phyloP scores from a whole-genome alignment of 2,797 vertebrate species.

The Tokudaia tokunoshimensis region DNA sequence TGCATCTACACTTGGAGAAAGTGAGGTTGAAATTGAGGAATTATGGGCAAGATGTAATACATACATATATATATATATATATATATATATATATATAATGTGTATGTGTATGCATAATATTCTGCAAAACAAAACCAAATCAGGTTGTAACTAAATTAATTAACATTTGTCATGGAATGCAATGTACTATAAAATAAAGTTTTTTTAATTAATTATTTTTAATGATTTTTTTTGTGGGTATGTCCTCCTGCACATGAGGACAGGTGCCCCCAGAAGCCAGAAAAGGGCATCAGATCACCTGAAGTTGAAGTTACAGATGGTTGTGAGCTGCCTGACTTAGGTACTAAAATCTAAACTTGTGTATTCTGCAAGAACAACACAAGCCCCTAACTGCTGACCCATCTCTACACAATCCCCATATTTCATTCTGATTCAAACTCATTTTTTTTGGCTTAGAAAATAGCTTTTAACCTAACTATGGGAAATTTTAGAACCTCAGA shows the following conservation, averaged over 20 bases:
- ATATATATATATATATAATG: too few relatives aligned
- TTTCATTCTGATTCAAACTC: conserved; percentile 21
- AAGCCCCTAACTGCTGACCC: neutral
- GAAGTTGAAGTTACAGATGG: neutral
- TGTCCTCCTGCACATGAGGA: neutral
- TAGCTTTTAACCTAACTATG: neutral
- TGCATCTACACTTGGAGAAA: neutral
- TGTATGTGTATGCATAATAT: neutral
- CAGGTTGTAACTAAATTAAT: neutral
- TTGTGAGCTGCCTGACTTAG: neutral
- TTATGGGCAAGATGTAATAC: neutral
- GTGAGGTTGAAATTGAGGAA: conserved; percentile 9
- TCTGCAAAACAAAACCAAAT: conserved; percentile 28
- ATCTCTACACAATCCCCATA: neutral
- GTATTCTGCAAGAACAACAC: neutral
- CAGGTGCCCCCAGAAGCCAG: neutral
- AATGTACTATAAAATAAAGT: neutral
- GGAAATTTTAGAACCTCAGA: neutral
- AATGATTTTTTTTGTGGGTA: neutral
- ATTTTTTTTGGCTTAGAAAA: conserved; percentile 28
- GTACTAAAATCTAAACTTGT: neutral
- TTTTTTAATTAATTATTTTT: neutral
- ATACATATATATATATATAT: neutral
- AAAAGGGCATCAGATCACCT: neutral
- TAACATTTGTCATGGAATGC: neutral